A percentile compares a stretch with the other conserved stretches of the same genome.
Conservation (phyloP, 2,797 vertebrate genomes). For the Oceanodroma leucorhoa region DNA sequence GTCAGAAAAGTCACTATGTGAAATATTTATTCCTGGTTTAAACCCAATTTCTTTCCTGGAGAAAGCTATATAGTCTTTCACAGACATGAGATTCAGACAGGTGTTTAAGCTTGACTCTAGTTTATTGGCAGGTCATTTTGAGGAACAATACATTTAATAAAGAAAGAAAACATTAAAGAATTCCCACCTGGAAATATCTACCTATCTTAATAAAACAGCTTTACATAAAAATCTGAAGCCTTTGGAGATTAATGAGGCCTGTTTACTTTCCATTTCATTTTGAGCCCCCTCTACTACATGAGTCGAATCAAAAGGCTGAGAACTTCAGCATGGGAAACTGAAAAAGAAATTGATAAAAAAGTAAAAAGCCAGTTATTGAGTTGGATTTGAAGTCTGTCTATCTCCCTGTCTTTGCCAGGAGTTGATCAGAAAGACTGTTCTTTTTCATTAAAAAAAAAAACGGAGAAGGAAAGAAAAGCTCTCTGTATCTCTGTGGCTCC, state of each 20-base stretch:
- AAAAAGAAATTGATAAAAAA: neutral
- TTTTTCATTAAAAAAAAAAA: neutral
- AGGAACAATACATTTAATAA: neutral
- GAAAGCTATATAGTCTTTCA: neutral
- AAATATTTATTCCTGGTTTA: neutral
- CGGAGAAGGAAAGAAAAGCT: neutral
- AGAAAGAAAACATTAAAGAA: conserved; percentile 2
- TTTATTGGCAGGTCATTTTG: neutral
- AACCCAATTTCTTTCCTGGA: neutral
- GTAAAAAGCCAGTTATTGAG: neutral
- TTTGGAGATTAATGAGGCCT: neutral
- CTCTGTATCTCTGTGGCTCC: neutral
- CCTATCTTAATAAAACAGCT: neutral
- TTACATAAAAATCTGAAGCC: neutral
- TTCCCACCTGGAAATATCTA: neutral
- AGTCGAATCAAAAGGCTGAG: neutral
- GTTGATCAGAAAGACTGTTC: neutral
- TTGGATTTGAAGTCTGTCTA: neutral
- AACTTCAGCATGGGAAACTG: neutral
- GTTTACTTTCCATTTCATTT: conserved; percentile 9
- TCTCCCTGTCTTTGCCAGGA: neutral
- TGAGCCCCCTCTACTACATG: neutral
- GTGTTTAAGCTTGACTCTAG: neutral
- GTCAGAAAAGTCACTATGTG: neutral
- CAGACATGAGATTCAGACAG: neutral